These are phyloP conservation scores for Sminthopsis crassicaudata DNA, from an alignment of 2,113 vertebrate genomes.

Conservation along the genomic window DNA sequence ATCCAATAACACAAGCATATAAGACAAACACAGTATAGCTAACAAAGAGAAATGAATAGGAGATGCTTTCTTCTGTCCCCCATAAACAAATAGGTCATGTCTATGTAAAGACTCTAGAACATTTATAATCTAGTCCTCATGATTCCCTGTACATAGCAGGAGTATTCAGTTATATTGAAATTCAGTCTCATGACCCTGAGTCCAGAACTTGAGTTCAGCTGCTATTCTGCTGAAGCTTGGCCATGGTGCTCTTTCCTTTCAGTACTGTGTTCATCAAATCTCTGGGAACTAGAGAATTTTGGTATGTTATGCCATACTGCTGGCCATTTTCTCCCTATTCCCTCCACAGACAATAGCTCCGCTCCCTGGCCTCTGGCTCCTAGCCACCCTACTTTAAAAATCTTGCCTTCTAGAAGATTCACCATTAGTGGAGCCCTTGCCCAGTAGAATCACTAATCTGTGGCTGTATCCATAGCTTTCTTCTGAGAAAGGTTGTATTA, in stretches of 20 bases:
- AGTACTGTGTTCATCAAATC: background rate
- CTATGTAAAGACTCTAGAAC: background rate
- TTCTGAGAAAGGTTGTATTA: background rate
- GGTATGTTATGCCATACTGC: background rate
- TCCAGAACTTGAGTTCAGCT: background rate
- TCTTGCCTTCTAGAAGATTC: background rate
- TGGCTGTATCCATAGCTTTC: background rate
- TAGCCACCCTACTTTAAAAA: background rate
- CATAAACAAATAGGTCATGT: background rate
- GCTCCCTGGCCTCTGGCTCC: background rate
- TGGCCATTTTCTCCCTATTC: background rate
- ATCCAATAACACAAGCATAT: background rate
- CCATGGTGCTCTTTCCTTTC: background rate
- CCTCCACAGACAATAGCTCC: background rate
- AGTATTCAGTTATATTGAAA: background rate
- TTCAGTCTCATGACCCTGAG: background rate
- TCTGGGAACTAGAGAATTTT: background rate
- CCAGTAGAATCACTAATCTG: background rate
- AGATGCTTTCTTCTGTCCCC: background rate
- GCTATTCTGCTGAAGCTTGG: background rate
- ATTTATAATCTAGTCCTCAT: background rate
- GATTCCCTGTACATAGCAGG: background rate
- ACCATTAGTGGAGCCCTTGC: background rate
- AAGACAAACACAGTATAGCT: background rate
- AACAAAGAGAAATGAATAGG: background rate